phyloP scores from a whole-genome alignment of 2,797 vertebrate genomes.

The Pitangus sulphuratus region DNA sequence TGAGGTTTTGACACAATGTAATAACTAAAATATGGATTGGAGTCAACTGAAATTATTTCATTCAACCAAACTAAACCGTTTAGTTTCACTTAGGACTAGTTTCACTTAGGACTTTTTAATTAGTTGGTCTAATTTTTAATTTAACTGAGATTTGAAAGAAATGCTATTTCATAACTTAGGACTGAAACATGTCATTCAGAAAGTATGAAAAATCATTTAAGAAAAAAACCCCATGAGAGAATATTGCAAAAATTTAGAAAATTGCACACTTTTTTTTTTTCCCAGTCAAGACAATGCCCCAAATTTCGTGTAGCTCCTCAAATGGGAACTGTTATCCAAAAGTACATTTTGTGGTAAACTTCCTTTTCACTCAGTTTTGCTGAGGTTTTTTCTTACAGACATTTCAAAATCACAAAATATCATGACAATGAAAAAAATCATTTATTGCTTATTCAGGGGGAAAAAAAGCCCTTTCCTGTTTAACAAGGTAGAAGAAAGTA shows the following conservation, averaged over 20 bases:
- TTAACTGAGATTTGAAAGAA: not conserved
- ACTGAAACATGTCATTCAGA: not conserved
- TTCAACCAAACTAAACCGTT: not conserved
- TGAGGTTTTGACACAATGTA: not conserved
- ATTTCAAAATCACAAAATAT: not conserved
- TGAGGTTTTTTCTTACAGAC: not conserved
- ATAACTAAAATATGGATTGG: not conserved
- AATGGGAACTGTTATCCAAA: not conserved
- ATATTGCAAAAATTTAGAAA: not conserved
- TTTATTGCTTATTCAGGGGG: not conserved
- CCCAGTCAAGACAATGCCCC: not conserved
- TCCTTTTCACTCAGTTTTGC: not conserved
- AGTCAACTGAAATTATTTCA: not conserved
- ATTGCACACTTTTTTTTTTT: not conserved
- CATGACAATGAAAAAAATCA: not conserved
- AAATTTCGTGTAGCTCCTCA: not conserved
- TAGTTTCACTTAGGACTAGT: not conserved
- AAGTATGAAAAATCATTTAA: not conserved
- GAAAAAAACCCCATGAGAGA: not conserved
- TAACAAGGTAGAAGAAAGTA: not conserved
- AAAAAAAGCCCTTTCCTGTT: not conserved
- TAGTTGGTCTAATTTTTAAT: not conserved
- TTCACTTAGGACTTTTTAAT: not conserved
- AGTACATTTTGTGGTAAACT: not conserved
- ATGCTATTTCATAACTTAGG: not conserved